These are phyloP conservation scores for Gadus chalcogrammus DNA, from an alignment of 2,113 vertebrate genomes.

Conservation along the genomic window DNA sequence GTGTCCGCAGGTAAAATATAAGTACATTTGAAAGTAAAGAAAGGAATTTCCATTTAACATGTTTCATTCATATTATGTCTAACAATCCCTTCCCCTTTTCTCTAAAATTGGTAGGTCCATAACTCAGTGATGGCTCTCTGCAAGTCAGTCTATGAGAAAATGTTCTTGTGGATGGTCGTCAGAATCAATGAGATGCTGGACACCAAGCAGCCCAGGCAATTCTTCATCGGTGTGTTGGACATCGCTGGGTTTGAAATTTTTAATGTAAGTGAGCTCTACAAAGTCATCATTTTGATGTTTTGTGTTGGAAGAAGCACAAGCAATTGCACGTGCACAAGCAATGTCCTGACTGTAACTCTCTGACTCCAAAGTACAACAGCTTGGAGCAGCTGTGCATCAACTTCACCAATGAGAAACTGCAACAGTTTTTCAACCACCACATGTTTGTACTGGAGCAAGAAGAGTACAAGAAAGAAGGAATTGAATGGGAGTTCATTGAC, in stretches of 20 bases:
- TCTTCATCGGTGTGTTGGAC: slow-evolving; percentile 75
- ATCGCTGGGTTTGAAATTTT: slow-evolving; percentile 80
- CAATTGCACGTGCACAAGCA: too few species aligned
- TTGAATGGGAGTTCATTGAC: slow-evolving; percentile 85
- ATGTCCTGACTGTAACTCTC: neutral
- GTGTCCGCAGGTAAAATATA: slow-evolving; percentile 61
- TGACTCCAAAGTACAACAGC: slow-evolving; percentile 75
- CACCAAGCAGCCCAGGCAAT: slow-evolving; percentile 71
- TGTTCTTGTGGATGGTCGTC: slow-evolving; percentile 78
- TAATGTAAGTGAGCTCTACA: slow-evolving; percentile 62
- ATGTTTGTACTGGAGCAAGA: slow-evolving; percentile 86
- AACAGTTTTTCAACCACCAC: slow-evolving; percentile 88
- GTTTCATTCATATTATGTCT: neutral
- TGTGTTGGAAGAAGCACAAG: neutral
- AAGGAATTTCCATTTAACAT: neutral
- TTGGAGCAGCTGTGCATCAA: slow-evolving; percentile 88
- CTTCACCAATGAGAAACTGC: slow-evolving; percentile 89
- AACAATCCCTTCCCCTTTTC: neutral
- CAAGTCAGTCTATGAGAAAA: slow-evolving; percentile 76
- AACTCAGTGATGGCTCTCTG: slow-evolving; percentile 66
- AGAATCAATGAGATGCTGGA: slow-evolving; percentile 78
- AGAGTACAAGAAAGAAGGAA: slow-evolving; percentile 86
- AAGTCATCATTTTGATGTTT: neutral
- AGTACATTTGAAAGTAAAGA: neutral
- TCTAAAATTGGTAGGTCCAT: slow-evolving; percentile 54